A percentile compares a stretch with the other conserved stretches of the same genome.
Evolutionary conservation across 2,888 invertebrate genomes (phyloP).

Genomic region (Pollenia labialis): DNA sequence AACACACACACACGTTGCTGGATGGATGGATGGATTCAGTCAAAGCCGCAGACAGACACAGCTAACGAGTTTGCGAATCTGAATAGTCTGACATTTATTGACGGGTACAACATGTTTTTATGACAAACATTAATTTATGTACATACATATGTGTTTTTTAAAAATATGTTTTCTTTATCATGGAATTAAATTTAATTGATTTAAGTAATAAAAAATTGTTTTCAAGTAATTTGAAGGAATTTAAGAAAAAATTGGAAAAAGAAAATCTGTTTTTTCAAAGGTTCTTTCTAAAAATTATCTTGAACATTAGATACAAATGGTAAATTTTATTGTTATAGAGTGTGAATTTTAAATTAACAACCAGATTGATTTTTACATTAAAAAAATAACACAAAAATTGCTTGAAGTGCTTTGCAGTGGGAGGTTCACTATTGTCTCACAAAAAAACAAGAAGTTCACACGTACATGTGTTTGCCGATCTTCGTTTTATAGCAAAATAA

Average conservation of each 20-base stretch:
- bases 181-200: constrained; percentile 30
- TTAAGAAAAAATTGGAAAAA: not conserved
- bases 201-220: constrained; percentile 19
- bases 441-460: no score
- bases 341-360: no score
- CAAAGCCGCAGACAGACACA: not conserved
- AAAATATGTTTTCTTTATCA: not conserved
- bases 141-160: constrained; percentile 11
- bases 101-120: constrained; percentile 47
- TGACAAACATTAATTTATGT: constrained; percentile 38
- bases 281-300: no score
- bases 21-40: not conserved
- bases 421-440: no score
- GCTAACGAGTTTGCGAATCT: constrained; percentile 13
- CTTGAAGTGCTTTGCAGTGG: no score
- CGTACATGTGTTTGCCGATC: no score
- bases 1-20: not conserved
- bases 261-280: no score
- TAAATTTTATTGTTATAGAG: no score
- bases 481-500: no score
- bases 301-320: no score
- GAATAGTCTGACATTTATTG: constrained; percentile 34
- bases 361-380: no score
- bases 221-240: not conserved
- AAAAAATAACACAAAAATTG: no score